phyloP scores from a whole-genome alignment of 2,113 vertebrate genomes.

The Syngnathus floridae region DNA sequence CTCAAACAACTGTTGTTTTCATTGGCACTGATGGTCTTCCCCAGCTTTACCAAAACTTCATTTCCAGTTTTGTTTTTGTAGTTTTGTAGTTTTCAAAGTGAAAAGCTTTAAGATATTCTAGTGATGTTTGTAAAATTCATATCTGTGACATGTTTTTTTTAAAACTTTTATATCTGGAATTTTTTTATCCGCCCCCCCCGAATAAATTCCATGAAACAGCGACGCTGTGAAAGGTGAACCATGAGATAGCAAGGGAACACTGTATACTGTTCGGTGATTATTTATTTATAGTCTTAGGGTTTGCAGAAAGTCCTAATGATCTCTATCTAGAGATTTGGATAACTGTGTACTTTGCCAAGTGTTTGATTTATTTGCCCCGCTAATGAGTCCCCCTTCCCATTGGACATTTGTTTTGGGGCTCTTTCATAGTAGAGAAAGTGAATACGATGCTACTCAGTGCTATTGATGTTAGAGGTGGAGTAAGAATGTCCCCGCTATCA shows the following conservation, averaged over 20 bases:
- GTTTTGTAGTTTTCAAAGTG: background rate
- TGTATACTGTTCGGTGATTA: slow-evolving; percentile 46
- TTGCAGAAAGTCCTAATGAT: slow-evolving; percentile 59
- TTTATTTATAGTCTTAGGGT: slow-evolving; percentile 55
- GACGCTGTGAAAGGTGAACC: too few relatives aligned
- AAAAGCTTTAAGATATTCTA: background rate
- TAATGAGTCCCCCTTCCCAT: slow-evolving; percentile 43
- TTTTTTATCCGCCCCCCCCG: too few relatives aligned
- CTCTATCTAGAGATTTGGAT: slow-evolving; percentile 44
- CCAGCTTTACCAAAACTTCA: background rate
- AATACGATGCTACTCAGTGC: slow-evolving; percentile 7
- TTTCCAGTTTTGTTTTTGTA: background rate
- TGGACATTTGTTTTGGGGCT: slow-evolving; percentile 27
- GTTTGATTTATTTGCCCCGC: slow-evolving; percentile 50
- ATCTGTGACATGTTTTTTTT: background rate
- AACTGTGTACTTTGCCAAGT: slow-evolving; percentile 53
- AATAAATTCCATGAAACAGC: too few relatives aligned
- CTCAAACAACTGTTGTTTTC: slow-evolving; percentile 45
- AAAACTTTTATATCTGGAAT: too few relatives aligned
- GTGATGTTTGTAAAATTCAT: background rate
- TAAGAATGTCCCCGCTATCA: background rate
- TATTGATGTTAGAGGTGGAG: background rate
- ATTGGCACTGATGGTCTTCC: slow-evolving; percentile 33
- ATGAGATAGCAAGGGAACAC: too few relatives aligned
- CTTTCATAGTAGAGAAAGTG: slow-evolving; percentile 7